Percentiles rank a stretch among this genome's conserved stretches.
Conservation (phyloP, 2,113 vertebrate species). For the Nibea coibor region DNA sequence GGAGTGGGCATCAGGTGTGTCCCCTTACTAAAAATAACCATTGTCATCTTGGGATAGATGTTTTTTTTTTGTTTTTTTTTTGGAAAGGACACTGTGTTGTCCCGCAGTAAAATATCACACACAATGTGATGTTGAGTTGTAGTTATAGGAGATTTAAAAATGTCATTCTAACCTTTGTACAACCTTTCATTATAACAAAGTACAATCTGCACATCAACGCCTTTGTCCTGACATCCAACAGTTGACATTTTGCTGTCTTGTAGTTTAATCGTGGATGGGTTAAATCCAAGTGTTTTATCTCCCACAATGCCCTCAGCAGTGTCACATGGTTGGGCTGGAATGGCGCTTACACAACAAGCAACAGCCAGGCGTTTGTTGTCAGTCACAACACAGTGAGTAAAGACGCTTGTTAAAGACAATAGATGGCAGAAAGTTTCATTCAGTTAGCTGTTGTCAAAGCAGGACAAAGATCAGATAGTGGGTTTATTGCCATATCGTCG, state of each 20-base stretch:
- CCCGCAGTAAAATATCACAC: not conserved
- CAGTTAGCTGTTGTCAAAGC: constrained; percentile 13
- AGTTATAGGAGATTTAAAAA: not conserved
- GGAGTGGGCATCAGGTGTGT: constrained; percentile 59
- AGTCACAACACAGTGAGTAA: constrained; percentile 47
- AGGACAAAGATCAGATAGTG: not conserved
- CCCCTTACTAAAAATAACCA: constrained; percentile 5
- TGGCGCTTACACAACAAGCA: constrained; percentile 68
- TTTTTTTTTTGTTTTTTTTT: not conserved
- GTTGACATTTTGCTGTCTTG: not conserved
- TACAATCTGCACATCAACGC: not conserved
- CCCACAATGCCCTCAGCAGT: constrained; percentile 17
- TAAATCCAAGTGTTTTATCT: constrained; percentile 13
- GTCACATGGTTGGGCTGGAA: constrained; percentile 35
- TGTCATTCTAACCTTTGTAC: constrained; percentile 36
- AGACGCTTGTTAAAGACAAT: not conserved
- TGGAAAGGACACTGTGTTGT: not conserved
- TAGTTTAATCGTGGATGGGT: not conserved
- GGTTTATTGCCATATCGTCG: constrained; percentile 34
- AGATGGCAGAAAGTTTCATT: constrained; percentile 3
- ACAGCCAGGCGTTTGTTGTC: constrained; percentile 64
- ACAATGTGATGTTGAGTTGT: fast-evolving
- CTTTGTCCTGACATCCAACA: not conserved
- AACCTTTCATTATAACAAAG: not conserved
- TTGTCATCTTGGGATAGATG: not conserved